Evolutionary conservation across 1,140 invertebrate genomes (phyloP), one percentile per base, ranked within the genome.

Genomic region (Drosophila busckii): DNA sequence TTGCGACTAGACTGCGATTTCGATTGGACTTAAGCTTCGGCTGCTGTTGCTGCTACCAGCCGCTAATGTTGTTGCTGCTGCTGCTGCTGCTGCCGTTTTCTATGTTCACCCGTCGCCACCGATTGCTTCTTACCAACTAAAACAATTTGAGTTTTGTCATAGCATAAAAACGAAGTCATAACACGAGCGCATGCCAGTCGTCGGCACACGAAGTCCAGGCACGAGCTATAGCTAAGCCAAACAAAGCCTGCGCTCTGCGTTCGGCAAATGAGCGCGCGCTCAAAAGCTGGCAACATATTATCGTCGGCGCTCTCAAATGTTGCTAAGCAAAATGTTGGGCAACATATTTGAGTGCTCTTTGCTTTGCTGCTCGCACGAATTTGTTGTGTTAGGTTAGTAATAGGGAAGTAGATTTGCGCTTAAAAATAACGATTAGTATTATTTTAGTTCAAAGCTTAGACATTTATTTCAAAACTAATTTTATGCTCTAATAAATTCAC

Each of bases 61-160:
- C 17, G 26, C 44, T 67, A 50, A 19, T 20, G 64, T 54, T 69
- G 75, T 28, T 75, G 48, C 32, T 50, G 52, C 37, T 46, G 45
- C 26, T 22, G 26, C 44, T 67, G 58, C 25, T 20, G 64, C 59
- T 69, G 75, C 31, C 70, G n/a, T n/a, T n/a, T n/a, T n/a, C n/a
- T n/a, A n/a, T 82, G 59, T 55, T 53, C 75, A 56, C 69, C 75
- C 75, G 75, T 75, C 69, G 65, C 48, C 75, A 61, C 75, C 59
- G 75, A 75, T 45, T 64, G 70, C 69, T 82, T 82, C 69, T 82
- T 82, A 82, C 69, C 75, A 82, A 82, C 75, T 82, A 70, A 82
- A 34, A 63, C 52, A 65, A 75, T 82, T 80, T 80, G 54, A 56
- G 73, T 80, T 80, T 80, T 80, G 69, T 80, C 80, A 54, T 37